Base-by-base conservation (phyloP, 2,797 vertebrate genomes). In the Spea hammondii region DNA sequence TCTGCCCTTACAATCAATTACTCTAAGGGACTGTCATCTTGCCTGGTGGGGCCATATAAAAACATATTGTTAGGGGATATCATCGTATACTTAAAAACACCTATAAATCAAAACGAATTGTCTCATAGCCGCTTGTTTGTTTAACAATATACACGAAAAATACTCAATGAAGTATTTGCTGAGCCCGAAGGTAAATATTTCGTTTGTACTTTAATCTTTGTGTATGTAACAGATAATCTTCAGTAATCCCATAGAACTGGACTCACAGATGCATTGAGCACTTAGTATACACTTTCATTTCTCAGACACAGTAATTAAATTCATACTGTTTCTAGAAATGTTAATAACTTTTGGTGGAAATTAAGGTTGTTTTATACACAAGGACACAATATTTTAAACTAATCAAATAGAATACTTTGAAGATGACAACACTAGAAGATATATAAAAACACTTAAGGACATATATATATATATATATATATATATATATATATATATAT, bases 391-490 rank as follows among this genome's bases (percentile, higher is more conserved):
- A 32, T 32, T 32, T 32, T 32, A 2, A 32, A 32, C 32, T 32
- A 3, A 32, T 32, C 2, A 32, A 32, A 2, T 32, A 2, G 32
- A 32, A 32, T 32, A 32, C 32, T 32, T 32, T 32, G 3, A 32
- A 32, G 2, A 32, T 32, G 1, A 32, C 59, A 10, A 17, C 12
- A 62, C 59, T 62, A 12, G 44, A 62, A 6, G n/a, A 32, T 17
- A 2, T 32, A 62, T 2, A 62, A 9, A 53, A 7, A 53, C 3
- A 32, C 2, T 17, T 57, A n/a, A 17, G 8, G 53, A 8, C 48
- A 8, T 53, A 54, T 54, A 76, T 57, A 75, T 14, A 66, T 75
- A 75, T 65, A 62, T 50, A 62, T 72, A 60, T 72, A 60, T 60
- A 17, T 48, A n/a, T 49, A 6, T 48, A 11, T 72, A 14, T 60